Evolutionary conservation across 30 jellyfish, hydroid and myxozoan species (phyloP).

Genomic region (Sanderia malayensis): DNA sequence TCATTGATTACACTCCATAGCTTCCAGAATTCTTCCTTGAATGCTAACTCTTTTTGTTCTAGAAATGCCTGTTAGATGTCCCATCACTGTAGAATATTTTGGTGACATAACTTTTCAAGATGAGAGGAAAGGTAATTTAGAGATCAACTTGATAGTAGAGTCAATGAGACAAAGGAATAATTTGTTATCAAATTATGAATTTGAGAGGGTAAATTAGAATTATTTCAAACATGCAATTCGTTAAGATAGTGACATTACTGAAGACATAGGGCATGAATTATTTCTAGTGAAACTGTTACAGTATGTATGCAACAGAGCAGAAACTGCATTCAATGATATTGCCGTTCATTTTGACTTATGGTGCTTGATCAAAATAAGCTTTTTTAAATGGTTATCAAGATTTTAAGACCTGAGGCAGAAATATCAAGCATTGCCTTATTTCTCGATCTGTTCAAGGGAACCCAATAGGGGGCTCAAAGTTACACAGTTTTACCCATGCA

Average conservation of each 20-base stretch:
- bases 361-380: constrained; percentile 9
- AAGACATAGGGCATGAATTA: constrained; percentile 9
- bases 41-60: background rate
- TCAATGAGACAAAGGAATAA: constrained; percentile 1
- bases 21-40: constrained; percentile 3
- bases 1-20: constrained; percentile 5
- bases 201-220: constrained; percentile 5
- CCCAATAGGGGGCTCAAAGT: constrained; percentile 8
- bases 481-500: constrained; percentile 1
- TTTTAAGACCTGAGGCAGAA: background rate
- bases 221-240: constrained; percentile 8
- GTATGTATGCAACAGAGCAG: constrained; percentile 15
- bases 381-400: constrained; percentile 4
- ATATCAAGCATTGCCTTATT: constrained; percentile 6
- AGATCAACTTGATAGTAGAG: constrained; percentile 10
- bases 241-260: constrained; percentile 7
- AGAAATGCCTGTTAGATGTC: constrained; percentile 13
- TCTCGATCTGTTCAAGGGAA: constrained; percentile 11
- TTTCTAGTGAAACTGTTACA: constrained; percentile 16
- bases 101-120: constrained; percentile 13
- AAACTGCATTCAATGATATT: constrained; percentile 4
- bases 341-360: background rate
- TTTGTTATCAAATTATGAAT: constrained; percentile 6
- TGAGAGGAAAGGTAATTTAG: constrained; percentile 10
- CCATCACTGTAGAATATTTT: constrained; percentile 10